Percentiles rank a stretch among this genome's conserved stretches.
phyloP scores from a whole-genome alignment of 2,888 invertebrate species.

The Oxycera nigricornis region DNA sequence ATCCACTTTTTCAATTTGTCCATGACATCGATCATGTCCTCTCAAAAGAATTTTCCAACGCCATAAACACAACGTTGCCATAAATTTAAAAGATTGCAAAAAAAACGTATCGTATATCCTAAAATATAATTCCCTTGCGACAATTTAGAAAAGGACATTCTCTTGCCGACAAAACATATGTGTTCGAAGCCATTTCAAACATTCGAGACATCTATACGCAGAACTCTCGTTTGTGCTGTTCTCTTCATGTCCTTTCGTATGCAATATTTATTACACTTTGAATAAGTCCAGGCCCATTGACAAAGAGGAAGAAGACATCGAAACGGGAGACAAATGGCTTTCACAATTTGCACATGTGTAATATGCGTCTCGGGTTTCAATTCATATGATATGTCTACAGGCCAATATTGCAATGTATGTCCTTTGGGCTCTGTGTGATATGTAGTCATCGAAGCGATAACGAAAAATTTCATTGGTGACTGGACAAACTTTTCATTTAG shows the following conservation, averaged over 20 bases:
- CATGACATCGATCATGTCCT: background rate
- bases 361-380: slow-evolving; percentile 5
- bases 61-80: slow-evolving; percentile 15
- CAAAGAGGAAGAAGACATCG: background rate
- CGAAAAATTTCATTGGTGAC: slow-evolving; percentile 12
- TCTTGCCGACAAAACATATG: slow-evolving; percentile 13
- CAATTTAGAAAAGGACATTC: slow-evolving; percentile 27
- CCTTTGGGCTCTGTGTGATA: background rate
- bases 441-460: slow-evolving; percentile 7
- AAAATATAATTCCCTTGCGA: slow-evolving; percentile 16
- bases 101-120: slow-evolving; percentile 24
- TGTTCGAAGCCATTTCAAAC: slow-evolving; percentile 20
- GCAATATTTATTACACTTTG: slow-evolving; percentile 39
- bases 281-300: slow-evolving; percentile 22
- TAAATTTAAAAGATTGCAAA: background rate
- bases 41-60: slow-evolving; percentile 6
- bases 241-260: background rate
- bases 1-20: too few relatives aligned
- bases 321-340: slow-evolving; percentile 14
- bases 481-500: background rate
- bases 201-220: background rate
- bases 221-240: slow-evolving; percentile 9
- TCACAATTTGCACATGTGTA: slow-evolving; percentile 31
- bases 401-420: slow-evolving; percentile 6
- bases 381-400: background rate